Evolutionary conservation across 2,888 invertebrate genomes (phyloP), one percentile per base, ranked within the genome.

Genomic region (Neoscelio sp.): DNA sequence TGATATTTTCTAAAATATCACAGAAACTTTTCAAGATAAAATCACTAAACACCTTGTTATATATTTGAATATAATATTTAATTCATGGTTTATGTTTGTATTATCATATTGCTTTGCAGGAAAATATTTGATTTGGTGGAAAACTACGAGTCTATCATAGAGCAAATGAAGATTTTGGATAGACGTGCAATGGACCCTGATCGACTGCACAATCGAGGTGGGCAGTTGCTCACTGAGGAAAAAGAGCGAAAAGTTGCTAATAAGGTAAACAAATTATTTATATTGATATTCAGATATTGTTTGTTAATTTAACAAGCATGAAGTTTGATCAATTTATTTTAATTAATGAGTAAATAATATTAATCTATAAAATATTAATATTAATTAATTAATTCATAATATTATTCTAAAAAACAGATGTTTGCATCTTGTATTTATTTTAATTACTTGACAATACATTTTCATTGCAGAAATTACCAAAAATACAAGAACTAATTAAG

Each of bases 171-270:
- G 1, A 95, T 95, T 74, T 89, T 97, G 48, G 96, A 97, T 81
- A 93, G 93, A 13, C 93, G 94, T 56, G 95, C 95, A 0, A 93
- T 93, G n/a, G 95, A 96, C 85, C 96, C 96, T 0, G 94, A 95
- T 80, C 93, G 98, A 0, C 96, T 95, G 87, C 95, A 96, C 83
- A 97, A 98, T 90, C 93, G 98, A 30, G 97, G 98, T 0, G 97
- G 98, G 0, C 95, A 96, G 81, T 91, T 98, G 3, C 91, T 98
- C 0, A 93, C 94, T 56, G 98, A 98, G 87, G 98, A 98, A 89
- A 96, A 95, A 84, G 96, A 96, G 85, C 91, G 97, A n/a, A 97
- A 96, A 88, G 92, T 93, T 5, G 93, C 97, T 6, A 92, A 93
- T 28, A 95, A 92, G 83, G 82, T 81, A 58, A 65, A n/a, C 7